A percentile compares a stretch with the other conserved stretches of the same genome.
phyloP scores from a whole-genome alignment of 2,113 vertebrate genomes.

The Casuarius casuarius region DNA sequence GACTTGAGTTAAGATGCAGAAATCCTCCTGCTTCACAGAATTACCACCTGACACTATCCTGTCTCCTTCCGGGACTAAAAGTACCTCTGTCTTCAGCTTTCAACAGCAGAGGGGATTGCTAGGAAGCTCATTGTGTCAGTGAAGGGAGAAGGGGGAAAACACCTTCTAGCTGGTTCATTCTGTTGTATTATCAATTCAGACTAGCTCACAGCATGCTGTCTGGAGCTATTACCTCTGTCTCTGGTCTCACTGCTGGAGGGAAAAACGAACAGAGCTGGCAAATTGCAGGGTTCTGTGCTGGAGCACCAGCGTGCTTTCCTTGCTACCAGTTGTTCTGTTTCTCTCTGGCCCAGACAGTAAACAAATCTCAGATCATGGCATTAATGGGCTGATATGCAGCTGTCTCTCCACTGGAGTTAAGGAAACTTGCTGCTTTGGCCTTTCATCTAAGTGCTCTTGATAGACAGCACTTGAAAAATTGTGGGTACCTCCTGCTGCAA shows the following conservation, averaged over 20 bases:
- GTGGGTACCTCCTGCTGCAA: background rate
- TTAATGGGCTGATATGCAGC: background rate
- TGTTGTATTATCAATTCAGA: background rate
- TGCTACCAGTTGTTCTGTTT: background rate
- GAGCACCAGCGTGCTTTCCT: background rate
- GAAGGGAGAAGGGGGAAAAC: background rate
- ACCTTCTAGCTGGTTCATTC: background rate
- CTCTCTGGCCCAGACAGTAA: background rate
- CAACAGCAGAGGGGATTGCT: background rate
- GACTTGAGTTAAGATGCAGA: too few species aligned
- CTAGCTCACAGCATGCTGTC: background rate
- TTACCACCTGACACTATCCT: accelerated
- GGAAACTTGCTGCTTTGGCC: background rate
- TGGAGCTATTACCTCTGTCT: background rate
- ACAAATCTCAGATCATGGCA: background rate
- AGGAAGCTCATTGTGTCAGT: background rate
- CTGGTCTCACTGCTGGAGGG: background rate
- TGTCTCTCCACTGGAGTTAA: background rate
- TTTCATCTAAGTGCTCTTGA: background rate
- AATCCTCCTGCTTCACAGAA: background rate
- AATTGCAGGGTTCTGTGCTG: background rate
- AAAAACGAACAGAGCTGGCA: background rate
- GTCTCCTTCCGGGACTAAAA: background rate
- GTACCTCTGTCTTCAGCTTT: background rate
- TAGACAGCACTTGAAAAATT: constrained; percentile 16